Percentiles rank a stretch among this genome's conserved stretches.
These are phyloP conservation scores for Drosophila erecta DNA, from an alignment of 1,140 invertebrate genomes.

Conservation along the genomic window DNA sequence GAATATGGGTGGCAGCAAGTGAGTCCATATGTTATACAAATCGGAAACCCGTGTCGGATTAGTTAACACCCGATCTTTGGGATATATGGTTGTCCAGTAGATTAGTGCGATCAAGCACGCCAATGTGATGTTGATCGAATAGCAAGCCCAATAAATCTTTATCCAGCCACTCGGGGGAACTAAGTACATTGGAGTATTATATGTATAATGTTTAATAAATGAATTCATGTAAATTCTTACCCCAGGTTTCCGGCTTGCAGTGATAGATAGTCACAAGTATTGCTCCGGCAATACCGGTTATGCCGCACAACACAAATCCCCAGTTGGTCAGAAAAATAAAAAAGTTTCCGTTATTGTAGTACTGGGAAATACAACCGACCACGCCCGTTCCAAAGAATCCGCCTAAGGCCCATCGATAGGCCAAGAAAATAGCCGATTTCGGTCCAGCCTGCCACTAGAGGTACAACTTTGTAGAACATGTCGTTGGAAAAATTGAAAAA, in stretches of 20 bases:
- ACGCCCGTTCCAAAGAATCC: conserved; percentile 34
- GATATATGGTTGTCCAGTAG: conserved; percentile 46
- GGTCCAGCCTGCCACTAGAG: conserved; percentile 51
- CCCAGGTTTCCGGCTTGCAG: background rate
- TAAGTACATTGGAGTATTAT: background rate
- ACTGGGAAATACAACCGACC: background rate
- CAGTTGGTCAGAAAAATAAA: conserved; percentile 62
- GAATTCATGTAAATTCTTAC: conserved; percentile 18
- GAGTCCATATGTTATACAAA: conserved; percentile 87
- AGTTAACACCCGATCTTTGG: background rate
- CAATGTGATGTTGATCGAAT: conserved; percentile 37
- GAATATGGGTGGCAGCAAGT: conserved; percentile 88
- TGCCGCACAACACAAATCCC: conserved; percentile 50
- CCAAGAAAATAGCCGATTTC: conserved; percentile 28
- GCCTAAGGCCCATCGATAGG: conserved; percentile 53
- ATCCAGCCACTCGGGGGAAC: background rate
- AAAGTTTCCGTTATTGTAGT: conserved; percentile 21
- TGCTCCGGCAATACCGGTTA: conserved; percentile 32
- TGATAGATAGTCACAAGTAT: conserved; percentile 38
- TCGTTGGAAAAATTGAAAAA: background rate
- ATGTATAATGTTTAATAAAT: background rate
- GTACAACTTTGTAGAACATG: no score
- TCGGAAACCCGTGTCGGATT: background rate
- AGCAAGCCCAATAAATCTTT: conserved; percentile 50
- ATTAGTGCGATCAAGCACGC: background rate